Evolutionary conservation across 2,888 invertebrate genomes (phyloP).

Genomic region (Amiota mariae): DNA sequence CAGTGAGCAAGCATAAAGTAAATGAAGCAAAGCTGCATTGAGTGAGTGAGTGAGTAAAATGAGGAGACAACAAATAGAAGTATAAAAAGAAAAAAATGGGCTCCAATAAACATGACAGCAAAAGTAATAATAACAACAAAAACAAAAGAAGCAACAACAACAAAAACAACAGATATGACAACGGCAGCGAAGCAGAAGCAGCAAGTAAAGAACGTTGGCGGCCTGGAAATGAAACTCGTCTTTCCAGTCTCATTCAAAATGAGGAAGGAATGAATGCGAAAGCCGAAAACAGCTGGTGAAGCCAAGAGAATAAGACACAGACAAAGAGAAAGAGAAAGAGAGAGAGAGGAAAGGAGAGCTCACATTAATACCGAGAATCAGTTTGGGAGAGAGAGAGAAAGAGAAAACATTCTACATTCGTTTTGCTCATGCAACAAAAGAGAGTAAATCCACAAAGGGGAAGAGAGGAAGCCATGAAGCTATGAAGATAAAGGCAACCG

Average conservation of each 20-base stretch:
- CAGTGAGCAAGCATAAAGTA: neutral
- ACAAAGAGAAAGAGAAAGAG: neutral
- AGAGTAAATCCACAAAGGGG: neutral
- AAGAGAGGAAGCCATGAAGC: neutral
- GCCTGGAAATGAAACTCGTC: constrained; percentile 32
- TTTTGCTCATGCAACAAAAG: too few relatives aligned
- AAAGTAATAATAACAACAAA: constrained; percentile 1
- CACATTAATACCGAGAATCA: neutral
- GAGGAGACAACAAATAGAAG: constrained; percentile 10
- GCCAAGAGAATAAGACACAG: neutral
- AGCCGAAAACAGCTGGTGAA: constrained; percentile 31
- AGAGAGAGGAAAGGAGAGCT: neutral
- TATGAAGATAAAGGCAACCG: constrained; percentile 4
- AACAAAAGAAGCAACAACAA: constrained; percentile 1
- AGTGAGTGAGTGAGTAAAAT: neutral
- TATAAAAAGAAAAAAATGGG: neutral
- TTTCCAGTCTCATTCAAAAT: constrained; percentile 13
- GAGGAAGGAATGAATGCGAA: neutral
- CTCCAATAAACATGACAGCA: constrained; percentile 10
- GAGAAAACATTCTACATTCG: neutral
- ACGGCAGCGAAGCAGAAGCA: neutral
- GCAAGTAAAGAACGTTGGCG: constrained; percentile 21
- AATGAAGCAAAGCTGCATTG: constrained; percentile 4
- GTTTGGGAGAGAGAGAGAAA: neutral
- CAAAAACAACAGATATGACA: constrained; percentile 7